These are phyloP conservation scores for Cosmopolites sordidus DNA, from an alignment of 2,888 invertebrate genomes.

Conservation along the genomic window DNA sequence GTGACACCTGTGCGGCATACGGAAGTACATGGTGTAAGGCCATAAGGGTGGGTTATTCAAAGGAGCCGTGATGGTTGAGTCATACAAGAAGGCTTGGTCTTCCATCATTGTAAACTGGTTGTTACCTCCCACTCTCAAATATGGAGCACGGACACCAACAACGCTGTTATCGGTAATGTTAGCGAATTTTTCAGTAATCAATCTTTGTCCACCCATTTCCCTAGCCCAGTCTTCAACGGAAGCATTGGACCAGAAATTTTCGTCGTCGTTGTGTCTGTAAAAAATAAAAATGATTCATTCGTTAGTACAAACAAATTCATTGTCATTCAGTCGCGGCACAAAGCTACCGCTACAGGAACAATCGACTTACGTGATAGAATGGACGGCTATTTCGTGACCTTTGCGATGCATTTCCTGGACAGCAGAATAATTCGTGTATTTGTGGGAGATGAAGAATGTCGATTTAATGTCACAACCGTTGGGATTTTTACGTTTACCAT, in stretches of 20 bases:
- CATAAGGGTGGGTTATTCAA: constrained; percentile 88
- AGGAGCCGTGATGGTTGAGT: constrained; percentile 91
- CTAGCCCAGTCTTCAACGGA: constrained; percentile 91
- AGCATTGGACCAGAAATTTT: constrained; percentile 89
- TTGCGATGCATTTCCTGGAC: constrained; percentile 85
- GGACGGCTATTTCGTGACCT: constrained; percentile 90
- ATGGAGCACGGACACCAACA: constrained; percentile 86
- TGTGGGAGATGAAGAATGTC: constrained; percentile 72
- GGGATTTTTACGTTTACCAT: constrained; percentile 82
- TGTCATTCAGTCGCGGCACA: neutral
- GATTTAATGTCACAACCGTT: constrained; percentile 92
- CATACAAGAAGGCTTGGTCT: constrained; percentile 91
- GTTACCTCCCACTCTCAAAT: constrained; percentile 88
- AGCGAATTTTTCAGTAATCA: constrained; percentile 84
- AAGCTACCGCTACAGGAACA: constrained; percentile 10
- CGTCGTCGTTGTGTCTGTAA: constrained; percentile 82
- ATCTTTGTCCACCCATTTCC: constrained; percentile 92
- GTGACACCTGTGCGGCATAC: constrained; percentile 91
- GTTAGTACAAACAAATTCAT: neutral
- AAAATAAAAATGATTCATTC: neutral
- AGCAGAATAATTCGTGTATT: constrained; percentile 89
- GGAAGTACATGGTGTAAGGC: constrained; percentile 98
- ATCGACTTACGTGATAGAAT: constrained; percentile 80
- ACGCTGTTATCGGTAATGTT: constrained; percentile 89
- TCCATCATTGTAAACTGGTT: constrained; percentile 98